Base-by-base conservation (phyloP, 2,797 vertebrate genomes). In the Remorina albescens region DNA sequence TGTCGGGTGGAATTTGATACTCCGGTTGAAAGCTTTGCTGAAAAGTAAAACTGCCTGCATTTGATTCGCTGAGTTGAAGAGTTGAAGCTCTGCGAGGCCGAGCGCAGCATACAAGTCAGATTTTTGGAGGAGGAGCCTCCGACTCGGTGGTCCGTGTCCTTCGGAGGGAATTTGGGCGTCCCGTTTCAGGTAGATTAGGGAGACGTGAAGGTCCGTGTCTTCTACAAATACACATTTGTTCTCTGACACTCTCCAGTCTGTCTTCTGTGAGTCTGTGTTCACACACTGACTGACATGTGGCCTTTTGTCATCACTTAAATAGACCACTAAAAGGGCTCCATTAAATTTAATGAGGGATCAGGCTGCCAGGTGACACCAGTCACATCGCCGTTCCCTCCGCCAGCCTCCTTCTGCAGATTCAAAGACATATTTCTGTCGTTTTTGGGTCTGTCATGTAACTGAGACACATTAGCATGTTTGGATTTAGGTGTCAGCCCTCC, bases 281-380 rank as follows among this genome's bases (percentile, higher is more conserved):
- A 84, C 85, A 86, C 81, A 70, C 53, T 67, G 84, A 82, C 53
- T 84, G 84, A 84, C 79, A 62, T 37, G 74, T 85, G 86, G 77
- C 87, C 77, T 84, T 85, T 86, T 76, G 77, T 84, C 82, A 71
- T 78, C 73, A 47, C 67, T 74, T 86, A 82, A 85, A 80, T 70
- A 59, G 81, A 73, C 61, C 72, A 67, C 74, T 87, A 82, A 88
- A n/a, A 85, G 78, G 69, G 74, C 74, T 56, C 19, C 85, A 80
- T 92, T 85, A 86, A 89, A 80, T 84, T 87, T 88, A 88, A 91
- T 77, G 84, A 86, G 82, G 76, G 72, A 66, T 75, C 69, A 26
- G 44, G 19, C 74, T 74, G 61, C 63, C 71, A 77, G 75, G 71
- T 81, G 76, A 84, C 81, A 66, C 30, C 18, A 81, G 76, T 51